Base-by-base conservation (phyloP, 2,888 invertebrate genomes). In the Anodontia alba region DNA sequence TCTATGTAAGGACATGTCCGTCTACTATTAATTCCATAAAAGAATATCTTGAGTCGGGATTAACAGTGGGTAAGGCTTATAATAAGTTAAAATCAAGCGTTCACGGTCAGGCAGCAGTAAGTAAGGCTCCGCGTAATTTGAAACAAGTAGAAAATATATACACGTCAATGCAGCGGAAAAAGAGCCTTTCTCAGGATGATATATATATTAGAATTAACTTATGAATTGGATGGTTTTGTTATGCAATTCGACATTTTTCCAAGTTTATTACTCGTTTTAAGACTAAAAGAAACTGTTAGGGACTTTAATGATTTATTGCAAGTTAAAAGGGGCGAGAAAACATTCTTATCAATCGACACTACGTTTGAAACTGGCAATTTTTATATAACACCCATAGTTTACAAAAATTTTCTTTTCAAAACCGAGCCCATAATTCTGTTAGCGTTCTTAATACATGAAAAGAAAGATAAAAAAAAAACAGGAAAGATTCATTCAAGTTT, bases 381-480 rank as follows among this genome's bases (percentile, higher is more conserved):
- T 42, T 78, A 73, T 31, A 38, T 78, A 36, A 78, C 73, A 10
- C 78, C 78, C 5, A 33, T 78, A 29, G 78, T 78, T 0, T 78
- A 78, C n/a, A 73, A 72, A 38, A 36, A 78, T 36, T 46, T 78
- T 54, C 67, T 78, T 17, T 78, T 78, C 57, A 66, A 67, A 49
- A 72, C 31, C 31, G 73, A 73, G 26, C 72, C 78, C 1, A 78
- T 67, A n/a, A 38, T 77, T 31, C 78, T 68, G 12, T 29, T 78
- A 33, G 78, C 73, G 1, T 78, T 78, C 38, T n/a, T 78, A 31
- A 66, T 78, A 20, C 78, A 78, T 38, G 73, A 78, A 31, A 78
- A 78, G 51, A 69, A 69, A 42, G 69, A 69, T 43, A 10, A 38
- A 42, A 69, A 69, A 78, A 38, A 8, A 8, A 8, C 38, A 38